phyloP scores from a whole-genome alignment of 1,140 invertebrate species.

The Oscheius sp. region DNA sequence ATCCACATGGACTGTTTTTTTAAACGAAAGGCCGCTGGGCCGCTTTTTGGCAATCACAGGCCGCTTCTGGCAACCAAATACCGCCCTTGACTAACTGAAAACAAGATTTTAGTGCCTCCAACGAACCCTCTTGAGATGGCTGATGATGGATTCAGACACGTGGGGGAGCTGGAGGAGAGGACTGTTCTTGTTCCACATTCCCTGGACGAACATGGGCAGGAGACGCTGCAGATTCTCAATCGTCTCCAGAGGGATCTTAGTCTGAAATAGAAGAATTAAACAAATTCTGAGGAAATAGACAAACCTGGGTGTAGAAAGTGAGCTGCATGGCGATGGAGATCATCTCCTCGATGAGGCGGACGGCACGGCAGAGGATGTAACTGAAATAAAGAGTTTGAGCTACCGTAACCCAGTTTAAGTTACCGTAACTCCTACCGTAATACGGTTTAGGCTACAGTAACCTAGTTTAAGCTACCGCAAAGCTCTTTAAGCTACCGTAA shows the following conservation, averaged over 20 bases:
- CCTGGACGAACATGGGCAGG: conserved; percentile 93
- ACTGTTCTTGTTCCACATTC: conserved; percentile 86
- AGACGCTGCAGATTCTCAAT: conserved; percentile 97
- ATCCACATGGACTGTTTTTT: too few relatives aligned
- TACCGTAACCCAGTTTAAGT: not conserved
- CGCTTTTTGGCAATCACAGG: too few relatives aligned
- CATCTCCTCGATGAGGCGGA: conserved; percentile 96
- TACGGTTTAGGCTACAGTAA: not conserved
- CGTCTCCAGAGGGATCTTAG: conserved; percentile 84
- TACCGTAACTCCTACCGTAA: not conserved
- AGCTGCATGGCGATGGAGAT: conserved; percentile 89
- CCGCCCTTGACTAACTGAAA: too few relatives aligned
- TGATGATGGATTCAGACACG: conserved; percentile 88
- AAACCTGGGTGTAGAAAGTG: conserved; percentile 78
- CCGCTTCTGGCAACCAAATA: too few relatives aligned
- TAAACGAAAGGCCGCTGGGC: too few relatives aligned
- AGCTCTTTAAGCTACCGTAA: too few relatives aligned
- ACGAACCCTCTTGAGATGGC: conserved; percentile 73
- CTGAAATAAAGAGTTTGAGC: conserved; percentile 52
- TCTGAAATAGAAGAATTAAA: conserved; percentile 64
- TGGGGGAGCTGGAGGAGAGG: conserved; percentile 91
- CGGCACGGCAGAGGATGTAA: conserved; percentile 87
- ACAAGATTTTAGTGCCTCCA: too few relatives aligned
- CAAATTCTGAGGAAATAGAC: conserved; percentile 15
- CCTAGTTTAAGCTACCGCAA: too few relatives aligned